A percentile compares a stretch with the other conserved stretches of the same genome.
Conservation (phyloP, 2,888 invertebrate species). For the Hecatera dysodea region DNA sequence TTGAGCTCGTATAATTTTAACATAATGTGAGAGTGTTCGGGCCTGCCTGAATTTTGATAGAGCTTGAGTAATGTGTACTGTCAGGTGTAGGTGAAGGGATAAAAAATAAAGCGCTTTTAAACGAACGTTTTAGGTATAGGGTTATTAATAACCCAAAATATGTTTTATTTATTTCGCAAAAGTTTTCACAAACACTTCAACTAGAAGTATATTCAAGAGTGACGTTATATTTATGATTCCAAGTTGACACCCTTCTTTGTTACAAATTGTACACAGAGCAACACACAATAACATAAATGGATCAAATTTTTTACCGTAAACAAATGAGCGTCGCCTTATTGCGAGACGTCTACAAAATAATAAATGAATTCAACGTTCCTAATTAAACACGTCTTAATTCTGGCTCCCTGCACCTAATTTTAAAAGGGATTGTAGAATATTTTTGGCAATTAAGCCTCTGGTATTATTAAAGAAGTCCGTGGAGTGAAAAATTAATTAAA, state of each 20-base stretch:
- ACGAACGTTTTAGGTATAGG: slow-evolving; percentile 10
- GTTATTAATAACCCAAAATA: slow-evolving; percentile 28
- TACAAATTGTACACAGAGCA: slow-evolving; percentile 14
- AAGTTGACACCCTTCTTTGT: not conserved
- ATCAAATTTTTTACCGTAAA: slow-evolving; percentile 52
- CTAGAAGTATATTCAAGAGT: slow-evolving; percentile 11
- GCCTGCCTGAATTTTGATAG: slow-evolving; percentile 68
- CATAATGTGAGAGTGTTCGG: slow-evolving; percentile 61
- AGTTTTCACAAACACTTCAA: slow-evolving; percentile 16
- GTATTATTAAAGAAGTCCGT: slow-evolving; percentile 84
- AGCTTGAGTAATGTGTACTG: slow-evolving; percentile 52
- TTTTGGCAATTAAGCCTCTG: slow-evolving; percentile 83
- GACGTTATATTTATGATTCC: slow-evolving; percentile 9
- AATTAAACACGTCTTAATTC: slow-evolving; percentile 83
- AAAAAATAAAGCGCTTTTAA: slow-evolving; percentile 40
- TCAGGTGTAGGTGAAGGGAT: slow-evolving; percentile 29
- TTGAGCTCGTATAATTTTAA: slow-evolving; percentile 66
- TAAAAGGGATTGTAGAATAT: slow-evolving; percentile 82
- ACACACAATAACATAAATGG: not conserved
- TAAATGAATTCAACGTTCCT: slow-evolving; percentile 75
- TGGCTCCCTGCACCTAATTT: slow-evolving; percentile 70
- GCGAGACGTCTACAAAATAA: slow-evolving; percentile 57
- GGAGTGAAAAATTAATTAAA: slow-evolving; percentile 90
- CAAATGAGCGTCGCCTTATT: slow-evolving; percentile 56
- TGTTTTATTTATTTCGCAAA: slow-evolving; percentile 2